Percentiles rank a stretch among this genome's conserved stretches.
phyloP scores from a whole-genome alignment of 2,888 invertebrate species.

The Hypselothyrea guttata region DNA sequence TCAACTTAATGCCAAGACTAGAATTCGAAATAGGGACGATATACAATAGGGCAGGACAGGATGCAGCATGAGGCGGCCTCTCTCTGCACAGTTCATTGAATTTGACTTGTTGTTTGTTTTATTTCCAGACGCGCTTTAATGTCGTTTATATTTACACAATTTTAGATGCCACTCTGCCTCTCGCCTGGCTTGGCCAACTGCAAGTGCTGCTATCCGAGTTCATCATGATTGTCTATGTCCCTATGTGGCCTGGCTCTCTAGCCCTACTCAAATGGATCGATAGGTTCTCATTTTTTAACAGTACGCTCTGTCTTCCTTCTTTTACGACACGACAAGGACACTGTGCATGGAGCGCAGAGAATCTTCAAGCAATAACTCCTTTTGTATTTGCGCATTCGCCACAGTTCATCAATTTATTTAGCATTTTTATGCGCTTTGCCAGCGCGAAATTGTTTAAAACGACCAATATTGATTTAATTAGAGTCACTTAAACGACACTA shows the following conservation, averaged over 20 bases:
- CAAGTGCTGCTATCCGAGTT: conserved; percentile 41
- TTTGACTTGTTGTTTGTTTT: conserved; percentile 71
- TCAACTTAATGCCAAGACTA: conserved; percentile 35
- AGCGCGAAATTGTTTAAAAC: conserved; percentile 53
- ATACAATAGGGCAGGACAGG: conserved; percentile 12
- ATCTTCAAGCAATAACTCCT: conserved; percentile 44
- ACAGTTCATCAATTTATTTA: conserved; percentile 73
- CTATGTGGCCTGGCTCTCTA: conserved; percentile 5
- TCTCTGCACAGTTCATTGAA: conserved; percentile 67
- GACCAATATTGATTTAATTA: conserved; percentile 67
- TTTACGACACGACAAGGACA: conserved; percentile 50
- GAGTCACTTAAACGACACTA: conserved; percentile 53
- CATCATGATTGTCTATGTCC: conserved; percentile 18
- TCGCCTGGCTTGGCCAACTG: conserved; percentile 32
- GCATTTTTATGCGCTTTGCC: conserved; percentile 63
- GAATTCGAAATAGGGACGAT: conserved; percentile 19
- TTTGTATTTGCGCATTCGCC: conserved; percentile 48
- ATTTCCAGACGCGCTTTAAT: conserved; percentile 73
- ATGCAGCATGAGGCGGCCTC: conserved; percentile 20
- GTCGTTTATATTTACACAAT: conserved; percentile 75
- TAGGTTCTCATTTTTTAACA: conserved; percentile 45
- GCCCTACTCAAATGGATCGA: conserved; percentile 50
- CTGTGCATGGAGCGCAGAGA: not conserved
- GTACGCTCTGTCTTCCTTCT: conserved; percentile 32
- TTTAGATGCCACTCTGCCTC: conserved; percentile 24